These are phyloP conservation scores for Leptinotarsa rubiginosa DNA, from an alignment of 2,888 invertebrate species.

Conservation along the genomic window DNA sequence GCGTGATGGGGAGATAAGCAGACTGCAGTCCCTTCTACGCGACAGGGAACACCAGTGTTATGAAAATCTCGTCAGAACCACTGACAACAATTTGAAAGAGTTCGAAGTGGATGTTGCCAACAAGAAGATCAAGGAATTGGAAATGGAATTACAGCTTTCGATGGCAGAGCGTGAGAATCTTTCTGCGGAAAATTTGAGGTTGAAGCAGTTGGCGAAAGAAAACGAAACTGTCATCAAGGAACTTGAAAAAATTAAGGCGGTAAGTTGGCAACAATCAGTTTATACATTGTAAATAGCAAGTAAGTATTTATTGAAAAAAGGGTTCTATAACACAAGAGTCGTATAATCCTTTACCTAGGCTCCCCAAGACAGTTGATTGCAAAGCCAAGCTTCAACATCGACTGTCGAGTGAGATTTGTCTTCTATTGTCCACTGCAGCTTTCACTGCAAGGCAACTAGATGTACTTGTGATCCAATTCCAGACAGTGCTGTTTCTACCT, in stretches of 20 bases:
- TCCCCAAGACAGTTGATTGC: too few species aligned
- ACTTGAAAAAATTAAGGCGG: constrained; percentile 33
- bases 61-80: constrained; percentile 31
- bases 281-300: too few species aligned
- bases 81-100: constrained; percentile 48
- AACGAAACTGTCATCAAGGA: constrained; percentile 23
- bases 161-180: too few species aligned
- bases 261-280: not conserved
- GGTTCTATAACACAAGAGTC: too few species aligned
- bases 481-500: too few species aligned
- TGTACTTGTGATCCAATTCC: too few species aligned
- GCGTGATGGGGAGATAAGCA: constrained; percentile 20
- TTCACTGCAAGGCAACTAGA: too few species aligned
- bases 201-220: constrained; percentile 13
- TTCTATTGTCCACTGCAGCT: too few species aligned
- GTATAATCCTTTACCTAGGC: too few species aligned
- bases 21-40: not conserved
- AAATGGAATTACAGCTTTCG: constrained; percentile 19
- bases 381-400: too few species aligned
- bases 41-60: constrained; percentile 24
- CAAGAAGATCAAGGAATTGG: constrained; percentile 53
- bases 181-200: constrained; percentile 3
- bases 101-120: constrained; percentile 54
- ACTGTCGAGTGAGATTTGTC: too few species aligned
- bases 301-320: too few species aligned